Evolutionary conservation across 2,797 vertebrate species (phyloP).

Genomic region (Phaenicophaeus curvirostris): DNA sequence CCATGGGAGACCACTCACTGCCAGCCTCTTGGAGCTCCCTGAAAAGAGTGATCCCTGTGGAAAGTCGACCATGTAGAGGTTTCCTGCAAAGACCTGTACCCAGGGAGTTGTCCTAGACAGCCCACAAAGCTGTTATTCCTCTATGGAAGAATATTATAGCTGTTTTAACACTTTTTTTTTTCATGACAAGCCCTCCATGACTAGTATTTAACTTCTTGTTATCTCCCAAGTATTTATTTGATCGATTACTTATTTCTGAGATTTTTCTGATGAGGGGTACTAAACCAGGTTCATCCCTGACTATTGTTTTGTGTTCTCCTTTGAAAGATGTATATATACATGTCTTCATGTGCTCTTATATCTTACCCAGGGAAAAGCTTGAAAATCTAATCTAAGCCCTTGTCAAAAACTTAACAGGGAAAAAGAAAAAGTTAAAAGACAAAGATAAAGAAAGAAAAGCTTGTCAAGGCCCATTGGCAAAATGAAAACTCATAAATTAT

Average conservation of each 20-base stretch:
- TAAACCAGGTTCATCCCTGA: not conserved
- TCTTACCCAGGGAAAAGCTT: not conserved
- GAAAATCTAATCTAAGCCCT: not conserved
- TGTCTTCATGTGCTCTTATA: not conserved
- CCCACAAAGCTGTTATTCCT: not conserved
- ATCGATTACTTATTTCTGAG: not conserved
- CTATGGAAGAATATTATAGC: not conserved
- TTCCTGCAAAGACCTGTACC: no score
- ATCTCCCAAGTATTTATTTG: not conserved
- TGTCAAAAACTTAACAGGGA: not conserved
- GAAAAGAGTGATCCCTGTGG: no score
- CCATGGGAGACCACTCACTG: no score
- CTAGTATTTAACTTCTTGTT: not conserved
- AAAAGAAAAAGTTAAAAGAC: not conserved
- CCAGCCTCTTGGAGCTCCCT: no score
- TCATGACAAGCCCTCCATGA: not conserved
- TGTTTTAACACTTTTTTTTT: not conserved
- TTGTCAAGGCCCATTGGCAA: not conserved
- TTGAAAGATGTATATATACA: not conserved
- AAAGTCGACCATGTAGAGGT: no score
- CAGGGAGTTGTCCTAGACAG: no score
- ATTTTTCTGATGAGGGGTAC: not conserved
- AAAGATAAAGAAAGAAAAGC: not conserved
- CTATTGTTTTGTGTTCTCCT: not conserved
- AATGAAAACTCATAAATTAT: conserved; percentile 3